Evolutionary conservation across 2,888 invertebrate species (phyloP).

Genomic region (Drosophila crucigera): DNA sequence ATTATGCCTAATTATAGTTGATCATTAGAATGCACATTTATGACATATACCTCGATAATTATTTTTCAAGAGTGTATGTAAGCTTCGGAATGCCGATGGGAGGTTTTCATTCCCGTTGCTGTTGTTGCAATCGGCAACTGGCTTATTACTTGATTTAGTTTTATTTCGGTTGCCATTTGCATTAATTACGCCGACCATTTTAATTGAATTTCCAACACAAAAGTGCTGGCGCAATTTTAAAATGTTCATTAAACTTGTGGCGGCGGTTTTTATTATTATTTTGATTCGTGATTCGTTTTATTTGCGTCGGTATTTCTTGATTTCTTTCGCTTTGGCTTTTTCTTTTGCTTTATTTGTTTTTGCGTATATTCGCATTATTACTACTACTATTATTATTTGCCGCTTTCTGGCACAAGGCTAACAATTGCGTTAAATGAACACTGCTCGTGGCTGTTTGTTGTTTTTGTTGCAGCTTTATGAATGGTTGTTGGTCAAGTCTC

Average conservation of each 20-base stretch:
- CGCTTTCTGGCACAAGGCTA: conserved; percentile 79
- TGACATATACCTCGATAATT: not conserved
- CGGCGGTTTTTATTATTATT: conserved; percentile 39
- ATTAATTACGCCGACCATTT: conserved; percentile 67
- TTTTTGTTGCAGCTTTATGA: conserved; percentile 57
- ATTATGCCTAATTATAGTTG: not conserved
- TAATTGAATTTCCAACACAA: conserved; percentile 75
- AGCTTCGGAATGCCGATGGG: not conserved
- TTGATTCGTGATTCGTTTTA: conserved; percentile 49
- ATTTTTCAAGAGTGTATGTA: not conserved
- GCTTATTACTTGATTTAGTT: conserved; percentile 56
- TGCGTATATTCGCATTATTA: conserved; percentile 64
- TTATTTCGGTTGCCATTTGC: conserved; percentile 69
- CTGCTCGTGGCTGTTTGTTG: conserved; percentile 35
- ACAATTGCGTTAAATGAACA: conserved; percentile 70
- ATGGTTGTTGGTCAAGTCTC: conserved; percentile 57
- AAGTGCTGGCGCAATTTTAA: conserved; percentile 71
- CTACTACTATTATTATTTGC: conserved; percentile 61
- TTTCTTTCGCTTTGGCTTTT: conserved; percentile 21
- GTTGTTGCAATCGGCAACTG: conserved; percentile 1
- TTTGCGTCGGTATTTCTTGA: conserved; percentile 49
- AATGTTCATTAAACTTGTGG: conserved; percentile 63
- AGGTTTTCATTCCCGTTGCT: not conserved
- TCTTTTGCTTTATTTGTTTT: conserved; percentile 27
- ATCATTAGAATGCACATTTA: not conserved